Percentiles rank a stretch among this genome's conserved stretches.
These are phyloP conservation scores for Ethmia dodecea DNA, from an alignment of 2,888 invertebrate genomes.

Conservation along the genomic window DNA sequence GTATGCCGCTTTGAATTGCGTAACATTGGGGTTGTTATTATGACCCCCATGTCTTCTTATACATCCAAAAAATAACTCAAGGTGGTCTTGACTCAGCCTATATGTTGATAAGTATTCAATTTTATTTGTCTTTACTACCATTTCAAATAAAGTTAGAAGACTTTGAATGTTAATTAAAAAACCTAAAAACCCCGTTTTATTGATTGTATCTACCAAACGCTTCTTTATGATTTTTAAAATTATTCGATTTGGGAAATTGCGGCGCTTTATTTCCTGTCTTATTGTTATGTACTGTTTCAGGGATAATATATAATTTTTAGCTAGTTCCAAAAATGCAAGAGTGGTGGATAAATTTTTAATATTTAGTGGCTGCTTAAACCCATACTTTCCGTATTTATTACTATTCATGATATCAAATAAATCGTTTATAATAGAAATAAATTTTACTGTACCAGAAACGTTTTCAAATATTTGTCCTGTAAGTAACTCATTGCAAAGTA, in stretches of 20 bases:
- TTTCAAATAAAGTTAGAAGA: conserved; percentile 5
- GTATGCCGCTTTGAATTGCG: conserved; percentile 6
- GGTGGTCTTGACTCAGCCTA: conserved; percentile 11
- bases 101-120: conserved; percentile 10
- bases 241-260: not conserved
- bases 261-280: not conserved
- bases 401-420: conserved; percentile 7
- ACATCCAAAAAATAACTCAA: conserved; percentile 11
- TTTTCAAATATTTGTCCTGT: not conserved
- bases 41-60: conserved; percentile 10
- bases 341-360: not conserved
- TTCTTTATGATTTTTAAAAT: not conserved
- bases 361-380: not conserved
- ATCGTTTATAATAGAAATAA: conserved; percentile 4
- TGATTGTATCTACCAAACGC: conserved; percentile 3
- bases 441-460: conserved; percentile 2
- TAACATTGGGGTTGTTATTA: conserved; percentile 11
- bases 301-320: not conserved
- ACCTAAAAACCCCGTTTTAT: conserved; percentile 14
- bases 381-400: conserved; percentile 4
- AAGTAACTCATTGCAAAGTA: not conserved
- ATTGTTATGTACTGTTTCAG: not conserved
- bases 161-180: conserved; percentile 11
- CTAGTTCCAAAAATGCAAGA: not conserved
- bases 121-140: conserved; percentile 3